Evolutionary conservation across 2,888 invertebrate species (phyloP).

Genomic region (Deladenus siricidicola): DNA sequence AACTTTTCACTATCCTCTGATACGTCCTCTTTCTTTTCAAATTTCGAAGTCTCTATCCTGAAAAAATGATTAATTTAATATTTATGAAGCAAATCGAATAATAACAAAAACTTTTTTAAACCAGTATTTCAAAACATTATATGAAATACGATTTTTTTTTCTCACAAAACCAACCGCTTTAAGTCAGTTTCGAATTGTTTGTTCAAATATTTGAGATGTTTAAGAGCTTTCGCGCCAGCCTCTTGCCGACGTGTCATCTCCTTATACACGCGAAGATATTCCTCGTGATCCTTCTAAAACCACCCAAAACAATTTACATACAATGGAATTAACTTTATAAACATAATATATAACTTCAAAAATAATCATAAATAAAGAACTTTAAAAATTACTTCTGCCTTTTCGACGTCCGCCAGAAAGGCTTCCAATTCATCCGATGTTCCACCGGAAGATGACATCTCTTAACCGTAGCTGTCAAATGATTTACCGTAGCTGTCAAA

Average conservation of each 20-base stretch:
- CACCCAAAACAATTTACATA: constrained; percentile 6
- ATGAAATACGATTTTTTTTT: too few species aligned
- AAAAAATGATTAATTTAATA: constrained; percentile 2
- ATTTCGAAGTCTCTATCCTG: constrained; percentile 28
- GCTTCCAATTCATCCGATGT: constrained; percentile 28
- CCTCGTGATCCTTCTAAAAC: constrained; percentile 46
- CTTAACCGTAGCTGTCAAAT: too few species aligned
- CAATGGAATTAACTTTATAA: too few species aligned
- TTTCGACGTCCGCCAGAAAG: constrained; percentile 27
- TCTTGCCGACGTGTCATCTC: constrained; percentile 55
- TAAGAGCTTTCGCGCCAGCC: constrained; percentile 75
- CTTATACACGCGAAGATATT: constrained; percentile 54
- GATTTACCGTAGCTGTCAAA: too few species aligned
- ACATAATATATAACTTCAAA: neutral
- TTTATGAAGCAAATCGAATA: neutral
- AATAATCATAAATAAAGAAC: neutral
- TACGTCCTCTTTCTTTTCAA: constrained; percentile 1
- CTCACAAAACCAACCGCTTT: too few species aligned
- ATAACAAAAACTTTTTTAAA: constrained; percentile 3
- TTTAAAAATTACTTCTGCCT: constrained; percentile 31
- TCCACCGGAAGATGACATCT: too few species aligned
- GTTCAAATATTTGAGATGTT: constrained; percentile 83
- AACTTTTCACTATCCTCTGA: constrained; percentile 12
- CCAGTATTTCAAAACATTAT: too few species aligned
- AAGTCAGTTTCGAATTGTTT: constrained; percentile 70